Conservation (phyloP, 2,113 vertebrate genomes). For the Ptyas mucosa region DNA sequence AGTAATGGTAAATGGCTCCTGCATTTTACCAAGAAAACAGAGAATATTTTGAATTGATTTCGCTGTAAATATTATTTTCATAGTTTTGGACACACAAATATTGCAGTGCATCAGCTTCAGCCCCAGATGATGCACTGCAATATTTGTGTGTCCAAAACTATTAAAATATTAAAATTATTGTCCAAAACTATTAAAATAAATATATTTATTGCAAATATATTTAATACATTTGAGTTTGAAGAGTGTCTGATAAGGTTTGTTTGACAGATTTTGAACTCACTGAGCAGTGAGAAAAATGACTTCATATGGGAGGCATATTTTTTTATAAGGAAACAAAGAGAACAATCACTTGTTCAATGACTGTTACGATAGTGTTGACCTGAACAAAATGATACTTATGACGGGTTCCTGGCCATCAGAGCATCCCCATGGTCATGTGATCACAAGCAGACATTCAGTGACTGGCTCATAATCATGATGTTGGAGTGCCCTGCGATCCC, state of each 20-base stretch:
- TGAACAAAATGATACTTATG: not conserved
- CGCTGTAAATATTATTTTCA: not conserved
- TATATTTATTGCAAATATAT: not conserved
- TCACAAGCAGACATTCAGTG: not conserved
- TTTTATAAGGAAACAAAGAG: not conserved
- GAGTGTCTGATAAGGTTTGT: not conserved
- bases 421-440: not conserved
- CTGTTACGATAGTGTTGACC: not conserved
- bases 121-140: not conserved
- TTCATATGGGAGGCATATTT: not conserved
- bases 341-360: not conserved
- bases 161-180: too few species aligned
- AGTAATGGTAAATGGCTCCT: not conserved
- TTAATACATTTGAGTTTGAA: not conserved
- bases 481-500: not conserved
- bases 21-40: not conserved
- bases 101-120: not conserved
- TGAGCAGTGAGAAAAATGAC: not conserved
- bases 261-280: not conserved
- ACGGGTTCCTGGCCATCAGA: not conserved
- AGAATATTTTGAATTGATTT: not conserved
- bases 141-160: too few species aligned
- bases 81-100: not conserved
- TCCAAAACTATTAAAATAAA: too few species aligned
- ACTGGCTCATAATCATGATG: not conserved